These are phyloP conservation scores for Leptonema lineaticorne DNA, from an alignment of 1,140 invertebrate genomes.

Conservation along the genomic window DNA sequence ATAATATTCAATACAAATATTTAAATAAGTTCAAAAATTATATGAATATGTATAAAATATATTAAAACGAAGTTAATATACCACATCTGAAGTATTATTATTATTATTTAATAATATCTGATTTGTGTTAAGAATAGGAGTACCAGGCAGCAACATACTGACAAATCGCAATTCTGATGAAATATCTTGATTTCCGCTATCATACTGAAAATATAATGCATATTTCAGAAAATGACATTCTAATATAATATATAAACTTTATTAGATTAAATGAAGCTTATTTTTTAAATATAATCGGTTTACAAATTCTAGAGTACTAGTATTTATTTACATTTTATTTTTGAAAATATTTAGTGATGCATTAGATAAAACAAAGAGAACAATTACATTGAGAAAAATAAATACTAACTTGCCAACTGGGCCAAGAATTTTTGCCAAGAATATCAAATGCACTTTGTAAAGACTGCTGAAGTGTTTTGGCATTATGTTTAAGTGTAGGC, in stretches of 20 bases:
- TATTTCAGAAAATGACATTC: too few relatives aligned
- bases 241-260: too few relatives aligned
- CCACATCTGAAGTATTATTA: constrained; percentile 37
- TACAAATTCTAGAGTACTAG: too few relatives aligned
- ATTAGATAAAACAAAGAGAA: background rate
- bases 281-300: too few relatives aligned
- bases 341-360: too few relatives aligned
- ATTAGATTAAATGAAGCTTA: too few relatives aligned
- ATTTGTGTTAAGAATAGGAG: constrained; percentile 64
- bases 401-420: constrained; percentile 50
- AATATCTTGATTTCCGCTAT: constrained; percentile 34
- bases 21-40: background rate
- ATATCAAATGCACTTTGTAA: constrained; percentile 43
- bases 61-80: constrained; percentile 23
- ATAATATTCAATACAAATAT: background rate
- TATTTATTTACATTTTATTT: too few relatives aligned
- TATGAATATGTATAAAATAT: background rate
- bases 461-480: constrained; percentile 33
- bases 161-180: constrained; percentile 61
- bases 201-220: constrained; percentile 33
- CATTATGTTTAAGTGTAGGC: constrained; percentile 29
- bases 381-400: background rate
- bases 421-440: constrained; percentile 48
- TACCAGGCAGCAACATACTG: constrained; percentile 71
- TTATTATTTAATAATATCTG: constrained; percentile 49